These are phyloP conservation scores for Agriopis leucophaearia DNA, from an alignment of 2,888 invertebrate genomes.

Conservation along the genomic window DNA sequence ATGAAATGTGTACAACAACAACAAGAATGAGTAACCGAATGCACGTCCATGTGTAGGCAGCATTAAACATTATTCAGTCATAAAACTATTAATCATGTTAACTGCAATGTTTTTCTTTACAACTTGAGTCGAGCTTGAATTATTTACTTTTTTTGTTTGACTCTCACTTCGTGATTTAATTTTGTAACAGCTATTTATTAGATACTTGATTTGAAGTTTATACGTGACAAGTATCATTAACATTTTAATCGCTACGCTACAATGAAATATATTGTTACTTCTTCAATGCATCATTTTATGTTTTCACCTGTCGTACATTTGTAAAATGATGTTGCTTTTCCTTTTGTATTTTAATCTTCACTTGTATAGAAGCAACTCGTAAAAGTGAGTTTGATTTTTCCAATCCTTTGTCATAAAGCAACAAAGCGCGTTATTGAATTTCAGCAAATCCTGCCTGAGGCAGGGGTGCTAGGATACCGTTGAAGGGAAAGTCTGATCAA, in stretches of 20 bases:
- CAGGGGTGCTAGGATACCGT: slow-evolving; percentile 51
- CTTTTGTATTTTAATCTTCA: slow-evolving; percentile 13
- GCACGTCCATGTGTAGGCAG: slow-evolving; percentile 8
- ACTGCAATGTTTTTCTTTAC: slow-evolving; percentile 11
- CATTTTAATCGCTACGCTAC: slow-evolving; percentile 31
- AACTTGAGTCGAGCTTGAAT: slow-evolving; percentile 30
- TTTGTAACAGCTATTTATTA: slow-evolving; percentile 32
- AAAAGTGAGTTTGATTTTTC: slow-evolving; percentile 53
- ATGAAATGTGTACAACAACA: slow-evolving; percentile 7
- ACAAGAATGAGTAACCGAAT: slow-evolving; percentile 19
- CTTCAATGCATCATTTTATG: slow-evolving; percentile 32
- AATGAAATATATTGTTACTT: slow-evolving; percentile 40
- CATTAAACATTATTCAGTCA: slow-evolving; percentile 12
- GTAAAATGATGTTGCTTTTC: slow-evolving; percentile 5
- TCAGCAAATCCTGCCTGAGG: slow-evolving; percentile 61
- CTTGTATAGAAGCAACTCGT: slow-evolving; percentile 33
- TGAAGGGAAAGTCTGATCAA: slow-evolving; percentile 59
- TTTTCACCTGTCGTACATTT: slow-evolving; percentile 22
- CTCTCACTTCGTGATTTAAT: slow-evolving; percentile 39
- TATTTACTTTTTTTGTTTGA: slow-evolving; percentile 29
- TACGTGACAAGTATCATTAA: slow-evolving; percentile 48
- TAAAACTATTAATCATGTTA: slow-evolving; percentile 17
- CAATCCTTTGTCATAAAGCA: slow-evolving; percentile 61
- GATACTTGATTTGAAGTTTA: slow-evolving; percentile 39
- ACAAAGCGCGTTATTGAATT: slow-evolving; percentile 70